Percentiles rank a stretch among this genome's conserved stretches.
These are phyloP conservation scores for Meteorus cinctellus DNA, from an alignment of 2,888 invertebrate genomes.

Conservation along the genomic window DNA sequence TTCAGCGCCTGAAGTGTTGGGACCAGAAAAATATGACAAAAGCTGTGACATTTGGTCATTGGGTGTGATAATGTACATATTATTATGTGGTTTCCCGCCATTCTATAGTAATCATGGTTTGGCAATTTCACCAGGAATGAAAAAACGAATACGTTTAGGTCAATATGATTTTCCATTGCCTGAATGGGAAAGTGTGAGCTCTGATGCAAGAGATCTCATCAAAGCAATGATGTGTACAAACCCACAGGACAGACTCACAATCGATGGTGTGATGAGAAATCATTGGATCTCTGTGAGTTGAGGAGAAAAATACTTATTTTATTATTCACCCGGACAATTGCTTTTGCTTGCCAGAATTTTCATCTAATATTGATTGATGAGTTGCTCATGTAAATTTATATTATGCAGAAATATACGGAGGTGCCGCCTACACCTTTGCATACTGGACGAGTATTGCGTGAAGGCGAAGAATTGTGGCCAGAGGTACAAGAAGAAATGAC, in stretches of 20 bases:
- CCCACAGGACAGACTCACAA: slow-evolving; percentile 90
- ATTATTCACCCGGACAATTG: neutral
- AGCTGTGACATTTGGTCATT: slow-evolving; percentile 99
- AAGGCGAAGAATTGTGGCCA: slow-evolving; percentile 95
- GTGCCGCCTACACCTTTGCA: slow-evolving; percentile 97
- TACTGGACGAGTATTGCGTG: slow-evolving; percentile 90
- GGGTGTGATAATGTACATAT: slow-evolving; percentile 99
- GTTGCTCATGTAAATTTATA: slow-evolving; percentile 48
- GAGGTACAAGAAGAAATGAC: slow-evolving; percentile 99
- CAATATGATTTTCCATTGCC: slow-evolving; percentile 98
- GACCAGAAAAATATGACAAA: slow-evolving; percentile 98
- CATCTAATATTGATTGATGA: slow-evolving; percentile 11
- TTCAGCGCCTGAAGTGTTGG: slow-evolving; percentile 89
- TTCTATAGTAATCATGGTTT: slow-evolving; percentile 98
- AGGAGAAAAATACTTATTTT: neutral
- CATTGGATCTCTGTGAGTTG: slow-evolving; percentile 88
- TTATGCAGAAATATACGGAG: slow-evolving; percentile 81
- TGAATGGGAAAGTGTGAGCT: slow-evolving; percentile 95
- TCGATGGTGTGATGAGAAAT: slow-evolving; percentile 91
- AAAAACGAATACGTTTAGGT: slow-evolving; percentile 94
- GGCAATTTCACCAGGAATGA: slow-evolving; percentile 99
- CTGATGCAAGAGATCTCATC: slow-evolving; percentile 96
- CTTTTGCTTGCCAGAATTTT: neutral
- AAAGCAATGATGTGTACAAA: slow-evolving; percentile 95
- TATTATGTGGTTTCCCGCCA: slow-evolving; percentile 98